Evolutionary conservation across 2,888 invertebrate genomes (phyloP).

Genomic region (Nomada flava): DNA sequence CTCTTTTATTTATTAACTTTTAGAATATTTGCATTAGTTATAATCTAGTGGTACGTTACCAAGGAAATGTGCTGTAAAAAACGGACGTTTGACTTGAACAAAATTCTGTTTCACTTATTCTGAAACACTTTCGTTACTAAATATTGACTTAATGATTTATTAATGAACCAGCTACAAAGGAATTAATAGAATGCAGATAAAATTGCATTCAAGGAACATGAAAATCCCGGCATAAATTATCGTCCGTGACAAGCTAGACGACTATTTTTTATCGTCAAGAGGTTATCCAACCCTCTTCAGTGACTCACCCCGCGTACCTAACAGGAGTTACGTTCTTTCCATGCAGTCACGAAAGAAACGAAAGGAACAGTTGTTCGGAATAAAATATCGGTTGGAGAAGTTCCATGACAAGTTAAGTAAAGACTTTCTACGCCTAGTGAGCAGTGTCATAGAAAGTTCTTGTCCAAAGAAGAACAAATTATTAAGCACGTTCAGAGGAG

Average conservation of each 20-base stretch:
- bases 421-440: neutral
- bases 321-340: constrained; percentile 30
- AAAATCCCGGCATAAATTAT: constrained; percentile 10
- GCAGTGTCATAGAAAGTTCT: neutral
- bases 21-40: too few species aligned
- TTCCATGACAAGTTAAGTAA: constrained; percentile 33
- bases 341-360: constrained; percentile 26
- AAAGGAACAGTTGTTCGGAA: constrained; percentile 8
- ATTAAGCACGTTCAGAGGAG: neutral
- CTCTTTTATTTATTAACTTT: too few species aligned
- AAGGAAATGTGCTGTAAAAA: too few species aligned
- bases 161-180: neutral
- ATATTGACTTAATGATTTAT: neutral
- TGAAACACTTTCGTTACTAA: too few species aligned
- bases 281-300: constrained; percentile 12
- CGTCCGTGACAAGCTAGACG: neutral
- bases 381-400: constrained; percentile 23
- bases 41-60: too few species aligned
- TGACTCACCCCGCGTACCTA: constrained; percentile 29
- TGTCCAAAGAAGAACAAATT: neutral
- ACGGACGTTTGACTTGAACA: too few species aligned
- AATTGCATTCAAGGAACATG: neutral
- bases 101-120: too few species aligned
- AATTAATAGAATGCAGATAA: neutral
- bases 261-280: constrained; percentile 17